These are phyloP conservation scores for Cryptoblepharus egeriae DNA, from an alignment of 2,797 vertebrate species.

Conservation along the genomic window DNA sequence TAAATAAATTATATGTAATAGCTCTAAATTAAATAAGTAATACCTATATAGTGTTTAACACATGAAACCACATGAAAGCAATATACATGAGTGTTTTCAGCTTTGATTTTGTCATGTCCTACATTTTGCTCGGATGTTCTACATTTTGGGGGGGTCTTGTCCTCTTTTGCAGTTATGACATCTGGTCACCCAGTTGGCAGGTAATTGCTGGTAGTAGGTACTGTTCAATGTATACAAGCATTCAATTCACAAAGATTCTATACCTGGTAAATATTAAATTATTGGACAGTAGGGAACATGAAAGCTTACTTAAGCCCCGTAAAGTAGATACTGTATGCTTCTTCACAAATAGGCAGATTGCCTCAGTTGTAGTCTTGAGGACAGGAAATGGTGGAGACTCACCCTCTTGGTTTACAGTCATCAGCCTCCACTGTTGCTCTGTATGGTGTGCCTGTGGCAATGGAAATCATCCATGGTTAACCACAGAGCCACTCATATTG, in stretches of 20 bases:
- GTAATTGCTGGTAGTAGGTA: neutral
- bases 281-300: neutral
- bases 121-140: too few species aligned
- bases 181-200: too few species aligned
- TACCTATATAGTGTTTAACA: too few species aligned
- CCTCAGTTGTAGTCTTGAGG: neutral
- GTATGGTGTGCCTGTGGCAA: neutral
- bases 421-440: neutral
- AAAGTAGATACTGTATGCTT: neutral
- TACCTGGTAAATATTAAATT: neutral
- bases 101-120: too few species aligned
- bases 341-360: neutral
- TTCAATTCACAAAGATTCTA: neutral
- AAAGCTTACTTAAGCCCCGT: neutral
- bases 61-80: too few species aligned
- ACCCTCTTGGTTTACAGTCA: neutral
- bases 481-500: neutral
- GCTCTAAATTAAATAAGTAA: too few species aligned
- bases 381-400: neutral
- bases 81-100: too few species aligned
- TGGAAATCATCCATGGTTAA: neutral
- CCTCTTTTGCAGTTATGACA: too few species aligned
- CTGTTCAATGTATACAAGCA: neutral
- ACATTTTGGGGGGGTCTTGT: too few species aligned
- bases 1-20: too few species aligned